Conservation (phyloP, 2,888 invertebrate species). For the Tigriopus californicus region DNA sequence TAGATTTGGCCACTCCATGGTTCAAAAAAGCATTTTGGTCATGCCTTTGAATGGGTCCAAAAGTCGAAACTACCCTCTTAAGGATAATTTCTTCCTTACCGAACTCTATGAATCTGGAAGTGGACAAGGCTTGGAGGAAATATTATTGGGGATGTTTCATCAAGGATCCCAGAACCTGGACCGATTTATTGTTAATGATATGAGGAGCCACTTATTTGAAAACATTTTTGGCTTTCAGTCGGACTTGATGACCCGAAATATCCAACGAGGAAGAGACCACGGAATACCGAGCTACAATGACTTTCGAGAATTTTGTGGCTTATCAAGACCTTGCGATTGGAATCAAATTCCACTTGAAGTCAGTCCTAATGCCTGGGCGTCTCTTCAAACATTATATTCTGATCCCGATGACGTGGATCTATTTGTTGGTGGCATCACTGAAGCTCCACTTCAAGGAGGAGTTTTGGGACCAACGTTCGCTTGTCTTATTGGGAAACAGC, state of each 20-base stretch:
- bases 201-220: too few relatives aligned
- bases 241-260: constrained; percentile 7
- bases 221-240: too few relatives aligned
- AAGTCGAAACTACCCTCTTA: too few relatives aligned
- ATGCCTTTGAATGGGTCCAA: too few relatives aligned
- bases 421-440: constrained; percentile 37
- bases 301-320: constrained; percentile 21
- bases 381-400: constrained; percentile 23
- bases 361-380: not conserved
- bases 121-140: too few relatives aligned
- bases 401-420: constrained; percentile 38
- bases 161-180: too few relatives aligned
- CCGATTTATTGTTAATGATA: too few relatives aligned
- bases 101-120: too few relatives aligned
- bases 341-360: not conserved
- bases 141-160: too few relatives aligned
- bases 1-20: constrained; percentile 69
- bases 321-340: not conserved
- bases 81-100: too few relatives aligned
- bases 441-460: constrained; percentile 33
- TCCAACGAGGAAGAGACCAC: constrained; percentile 27
- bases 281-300: constrained; percentile 29
- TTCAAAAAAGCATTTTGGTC: constrained; percentile 25
- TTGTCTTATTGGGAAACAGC: constrained; percentile 30
- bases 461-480: constrained; percentile 38